Evolutionary conservation across 35 echinoderm and acorn worm genomes (phyloP).

Genomic region (Diadema setosum): DNA sequence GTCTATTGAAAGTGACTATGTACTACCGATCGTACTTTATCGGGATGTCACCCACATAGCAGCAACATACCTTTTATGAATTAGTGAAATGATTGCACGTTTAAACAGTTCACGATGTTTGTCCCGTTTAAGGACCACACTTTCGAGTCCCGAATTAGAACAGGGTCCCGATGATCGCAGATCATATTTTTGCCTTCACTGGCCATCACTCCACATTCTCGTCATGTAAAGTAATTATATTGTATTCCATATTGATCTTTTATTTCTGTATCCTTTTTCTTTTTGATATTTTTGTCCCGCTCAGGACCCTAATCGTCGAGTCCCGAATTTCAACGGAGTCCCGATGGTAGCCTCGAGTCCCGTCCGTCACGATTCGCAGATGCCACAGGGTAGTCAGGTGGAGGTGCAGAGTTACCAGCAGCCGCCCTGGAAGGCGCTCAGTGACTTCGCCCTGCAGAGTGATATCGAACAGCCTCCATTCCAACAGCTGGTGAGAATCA

Average conservation of each 20-base stretch:
- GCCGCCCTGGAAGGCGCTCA: conserved; percentile 97
- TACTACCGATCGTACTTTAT: too few species aligned
- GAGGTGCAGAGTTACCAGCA: conserved; percentile 98
- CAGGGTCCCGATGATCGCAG: too few species aligned
- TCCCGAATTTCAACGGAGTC: conserved; percentile 94
- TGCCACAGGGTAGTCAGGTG: conserved; percentile 94
- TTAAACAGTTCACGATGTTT: too few species aligned
- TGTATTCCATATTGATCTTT: neutral
- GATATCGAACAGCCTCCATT: conserved; percentile 99
- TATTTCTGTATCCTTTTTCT: neutral
- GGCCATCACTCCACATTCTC: too few species aligned
- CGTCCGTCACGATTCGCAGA: conserved; percentile 94
- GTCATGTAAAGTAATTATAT: neutral
- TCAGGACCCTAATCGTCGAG: conserved; percentile 87
- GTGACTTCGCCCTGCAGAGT: conserved; percentile 93
- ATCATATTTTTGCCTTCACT: too few species aligned
- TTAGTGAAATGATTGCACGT: too few species aligned
- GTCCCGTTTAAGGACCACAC: too few species aligned
- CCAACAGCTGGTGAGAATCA: conserved; percentile 93
- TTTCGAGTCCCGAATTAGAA: too few species aligned
- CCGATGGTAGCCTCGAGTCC: conserved; percentile 99
- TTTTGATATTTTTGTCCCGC: neutral
- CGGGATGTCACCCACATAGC: too few species aligned
- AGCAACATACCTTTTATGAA: too few species aligned
- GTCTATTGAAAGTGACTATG: too few species aligned